Conservation (phyloP, 2,113 vertebrate genomes). For the Cepphus grylle region DNA sequence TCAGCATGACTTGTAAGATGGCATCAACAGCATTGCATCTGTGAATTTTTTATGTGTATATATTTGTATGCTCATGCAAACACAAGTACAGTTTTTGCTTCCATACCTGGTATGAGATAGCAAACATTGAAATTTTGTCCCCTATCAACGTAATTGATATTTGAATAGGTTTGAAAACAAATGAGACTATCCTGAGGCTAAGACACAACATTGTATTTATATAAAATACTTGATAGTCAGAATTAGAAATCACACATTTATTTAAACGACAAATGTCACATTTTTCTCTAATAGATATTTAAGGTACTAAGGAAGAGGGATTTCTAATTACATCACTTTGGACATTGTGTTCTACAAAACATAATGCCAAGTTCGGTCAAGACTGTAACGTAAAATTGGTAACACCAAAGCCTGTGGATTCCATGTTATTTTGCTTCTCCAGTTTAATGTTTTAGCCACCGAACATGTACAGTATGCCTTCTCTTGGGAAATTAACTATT, state of each 20-base stretch:
- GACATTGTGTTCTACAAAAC: neutral
- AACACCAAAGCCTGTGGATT: neutral
- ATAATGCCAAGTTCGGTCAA: neutral
- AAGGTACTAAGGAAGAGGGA: neutral
- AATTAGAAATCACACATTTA: neutral
- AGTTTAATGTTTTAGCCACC: neutral
- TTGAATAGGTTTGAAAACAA: neutral
- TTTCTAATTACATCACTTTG: neutral
- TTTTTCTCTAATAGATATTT: neutral
- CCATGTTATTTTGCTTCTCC: neutral
- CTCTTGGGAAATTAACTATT: constrained; percentile 29
- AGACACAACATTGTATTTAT: neutral
- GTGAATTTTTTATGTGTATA: neutral
- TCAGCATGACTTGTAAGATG: neutral
- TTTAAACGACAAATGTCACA: neutral
- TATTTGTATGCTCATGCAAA: neutral
- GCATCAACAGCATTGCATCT: neutral
- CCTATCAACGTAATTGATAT: neutral
- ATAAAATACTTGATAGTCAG: neutral
- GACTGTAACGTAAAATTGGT: neutral
- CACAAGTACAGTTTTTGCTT: neutral
- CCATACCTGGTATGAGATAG: neutral
- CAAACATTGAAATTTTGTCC: neutral
- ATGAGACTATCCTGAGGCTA: neutral
- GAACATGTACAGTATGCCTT: neutral